A percentile compares a stretch with the other conserved stretches of the same genome.
Evolutionary conservation across 2,113 vertebrate species (phyloP).

Genomic region (Apteryx mantelli): DNA sequence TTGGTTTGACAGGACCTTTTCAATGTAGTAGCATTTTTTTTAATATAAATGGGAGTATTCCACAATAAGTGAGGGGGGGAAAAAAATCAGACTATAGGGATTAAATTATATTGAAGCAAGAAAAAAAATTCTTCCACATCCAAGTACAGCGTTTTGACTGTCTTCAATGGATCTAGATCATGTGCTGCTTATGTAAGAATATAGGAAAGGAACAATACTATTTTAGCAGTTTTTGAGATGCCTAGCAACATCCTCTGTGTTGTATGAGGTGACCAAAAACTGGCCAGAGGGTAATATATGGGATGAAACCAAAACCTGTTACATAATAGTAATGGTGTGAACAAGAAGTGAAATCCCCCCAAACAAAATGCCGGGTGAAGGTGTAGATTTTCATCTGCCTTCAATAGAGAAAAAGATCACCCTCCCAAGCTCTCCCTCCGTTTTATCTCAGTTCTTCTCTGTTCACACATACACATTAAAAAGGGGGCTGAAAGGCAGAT

Average conservation of each 20-base stretch:
- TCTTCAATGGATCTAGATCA: neutral
- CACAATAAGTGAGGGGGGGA: neutral
- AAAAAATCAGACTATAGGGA: neutral
- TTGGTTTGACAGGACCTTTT: neutral
- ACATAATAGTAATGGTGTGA: neutral
- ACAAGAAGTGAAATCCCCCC: neutral
- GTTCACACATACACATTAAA: neutral
- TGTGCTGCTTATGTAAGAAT: neutral
- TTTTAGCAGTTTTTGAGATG: neutral
- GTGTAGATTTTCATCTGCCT: neutral
- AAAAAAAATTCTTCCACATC: rapidly evolving
- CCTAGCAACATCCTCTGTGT: neutral
- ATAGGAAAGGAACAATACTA: neutral
- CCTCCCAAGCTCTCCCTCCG: rapidly evolving
- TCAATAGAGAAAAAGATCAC: neutral
- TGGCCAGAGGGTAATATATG: neutral
- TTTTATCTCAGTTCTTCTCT: neutral
- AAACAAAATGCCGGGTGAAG: neutral
- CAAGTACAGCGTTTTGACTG: neutral
- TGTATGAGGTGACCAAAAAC: neutral
- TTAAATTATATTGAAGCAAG: neutral
- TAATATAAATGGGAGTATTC: neutral
- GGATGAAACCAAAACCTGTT: neutral
- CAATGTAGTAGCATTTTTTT: neutral
- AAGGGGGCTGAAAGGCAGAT: neutral